Percentiles rank a stretch among this genome's conserved stretches.
These are phyloP conservation scores for Mola mola DNA, from an alignment of 2,113 vertebrate species.

Conservation along the genomic window DNA sequence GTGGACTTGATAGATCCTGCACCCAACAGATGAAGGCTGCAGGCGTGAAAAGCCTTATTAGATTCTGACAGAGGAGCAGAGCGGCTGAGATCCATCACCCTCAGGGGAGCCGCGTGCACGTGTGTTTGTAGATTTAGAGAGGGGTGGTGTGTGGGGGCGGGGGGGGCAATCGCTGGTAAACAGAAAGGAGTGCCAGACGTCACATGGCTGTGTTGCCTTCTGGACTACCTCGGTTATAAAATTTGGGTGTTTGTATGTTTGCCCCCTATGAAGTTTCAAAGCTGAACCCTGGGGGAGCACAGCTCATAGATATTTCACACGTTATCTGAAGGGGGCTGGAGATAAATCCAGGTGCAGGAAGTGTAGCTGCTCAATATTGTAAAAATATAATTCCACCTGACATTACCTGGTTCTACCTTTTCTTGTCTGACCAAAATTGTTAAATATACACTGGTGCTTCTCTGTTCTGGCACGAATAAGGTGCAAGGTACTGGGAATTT, in stretches of 20 bases:
- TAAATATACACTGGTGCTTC: no score
- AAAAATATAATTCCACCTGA: no score
- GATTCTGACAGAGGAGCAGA: conserved; percentile 49
- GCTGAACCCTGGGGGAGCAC: background rate
- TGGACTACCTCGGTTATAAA: conserved; percentile 32
- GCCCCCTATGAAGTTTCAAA: conserved; percentile 8
- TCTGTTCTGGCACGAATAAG: no score
- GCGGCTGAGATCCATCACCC: conserved; percentile 61
- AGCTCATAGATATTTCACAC: background rate
- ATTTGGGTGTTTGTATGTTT: conserved; percentile 5
- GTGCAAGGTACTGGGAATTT: no score
- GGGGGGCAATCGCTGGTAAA: conserved; percentile 30
- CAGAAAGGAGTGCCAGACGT: conserved; percentile 38
- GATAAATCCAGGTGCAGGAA: no score
- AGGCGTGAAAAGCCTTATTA: conserved; percentile 63
- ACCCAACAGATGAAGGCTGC: conserved; percentile 53
- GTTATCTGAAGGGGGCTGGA: background rate
- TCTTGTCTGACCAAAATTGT: no score
- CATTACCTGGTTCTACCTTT: no score
- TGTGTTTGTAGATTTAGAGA: conserved; percentile 54
- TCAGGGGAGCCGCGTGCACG: conserved; percentile 51
- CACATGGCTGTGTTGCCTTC: conserved; percentile 24
- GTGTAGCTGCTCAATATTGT: no score
- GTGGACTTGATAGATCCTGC: conserved; percentile 66
- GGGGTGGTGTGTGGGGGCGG: conserved; percentile 4